Base-by-base conservation (phyloP, 2,888 invertebrate genomes). In the Meloe dianella region DNA sequence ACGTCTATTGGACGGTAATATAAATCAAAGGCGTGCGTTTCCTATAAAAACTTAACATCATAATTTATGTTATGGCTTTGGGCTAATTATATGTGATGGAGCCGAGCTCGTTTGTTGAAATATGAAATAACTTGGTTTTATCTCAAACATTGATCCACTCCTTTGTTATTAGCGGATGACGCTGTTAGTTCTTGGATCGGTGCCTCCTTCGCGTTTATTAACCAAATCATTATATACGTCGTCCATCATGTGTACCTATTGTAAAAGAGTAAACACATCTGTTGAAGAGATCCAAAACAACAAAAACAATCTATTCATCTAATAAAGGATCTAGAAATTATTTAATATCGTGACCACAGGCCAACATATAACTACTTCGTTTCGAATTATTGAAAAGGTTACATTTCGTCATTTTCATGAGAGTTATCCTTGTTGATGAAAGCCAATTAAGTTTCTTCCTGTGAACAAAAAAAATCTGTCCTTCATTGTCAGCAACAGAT, bases 81-180 rank as follows among this genome's bases (percentile, higher is more conserved):
- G 81, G 82, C 82, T 82, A 82, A 82, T 82, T 82, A 82, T 81
- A 82, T 79, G 79, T 81, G 81, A 82, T 80, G 81, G 80, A 80
- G 77, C 78, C 75, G 75, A 77, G 80, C 80, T 81, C 78, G 81
- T 82, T 82, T 81, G 82, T 82, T 82, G 81, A 82, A 82, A 81
- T 82, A 82, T 78, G 79, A 82, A 82, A 82, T 82, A 82, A 81
- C 81, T 79, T 75, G 79, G 76, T 79, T 47, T 78, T 80, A 79
- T 79, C 79, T 75, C 20, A 70, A 64, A 70, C 73, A 75, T 70
- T 70, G 75, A 79, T 77, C 75, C 77, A 67, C 77, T 79, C 72
- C 80, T 80, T 80, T 81, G 79, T 81, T 81, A 80, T 81, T 80
- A 81, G 77, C 78, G 78, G 77, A 78, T 69, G 76, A 75, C 73